Conservation (phyloP, 2,113 vertebrate species). For the Hippocampus abdominalis region DNA sequence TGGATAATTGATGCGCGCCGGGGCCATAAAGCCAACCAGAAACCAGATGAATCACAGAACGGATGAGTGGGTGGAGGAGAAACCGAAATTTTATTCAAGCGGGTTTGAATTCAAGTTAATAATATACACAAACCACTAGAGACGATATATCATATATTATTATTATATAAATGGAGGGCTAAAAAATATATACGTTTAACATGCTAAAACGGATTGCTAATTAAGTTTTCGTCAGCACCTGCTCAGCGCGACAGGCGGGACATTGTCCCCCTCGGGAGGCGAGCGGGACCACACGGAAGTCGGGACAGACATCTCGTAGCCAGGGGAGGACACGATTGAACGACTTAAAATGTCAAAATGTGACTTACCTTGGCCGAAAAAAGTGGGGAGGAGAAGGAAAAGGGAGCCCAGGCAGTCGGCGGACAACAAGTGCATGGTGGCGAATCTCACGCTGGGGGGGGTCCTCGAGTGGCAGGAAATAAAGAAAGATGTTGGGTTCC, state of each 20-base stretch:
- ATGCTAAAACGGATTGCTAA: neutral
- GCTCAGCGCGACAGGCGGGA: slow-evolving; percentile 13
- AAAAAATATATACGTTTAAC: neutral
- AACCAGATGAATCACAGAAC: neutral
- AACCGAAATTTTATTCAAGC: neutral
- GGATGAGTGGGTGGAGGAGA: neutral
- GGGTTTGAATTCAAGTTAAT: neutral
- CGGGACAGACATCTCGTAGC: neutral
- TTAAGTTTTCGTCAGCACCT: slow-evolving; percentile 44
- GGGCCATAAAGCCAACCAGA: neutral
- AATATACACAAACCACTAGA: neutral
- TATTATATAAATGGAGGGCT: neutral
- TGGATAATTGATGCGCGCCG: neutral
- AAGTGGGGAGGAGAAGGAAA: slow-evolving; percentile 37
- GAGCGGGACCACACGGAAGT: neutral
- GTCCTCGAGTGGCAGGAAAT: neutral
- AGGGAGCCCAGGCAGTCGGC: slow-evolving; percentile 36
- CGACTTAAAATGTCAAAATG: slow-evolving; percentile 11
- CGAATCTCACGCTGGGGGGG: slow-evolving; percentile 31
- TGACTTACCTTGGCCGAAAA: slow-evolving; percentile 59
- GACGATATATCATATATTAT: neutral
- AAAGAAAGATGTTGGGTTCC: neutral
- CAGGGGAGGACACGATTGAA: neutral
- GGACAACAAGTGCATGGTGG: slow-evolving; percentile 72
- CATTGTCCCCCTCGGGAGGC: slow-evolving; percentile 11